Evolutionary conservation across 1,140 invertebrate genomes (phyloP), one percentile per base, ranked within the genome.

Genomic region (Ylistrum balloti): DNA sequence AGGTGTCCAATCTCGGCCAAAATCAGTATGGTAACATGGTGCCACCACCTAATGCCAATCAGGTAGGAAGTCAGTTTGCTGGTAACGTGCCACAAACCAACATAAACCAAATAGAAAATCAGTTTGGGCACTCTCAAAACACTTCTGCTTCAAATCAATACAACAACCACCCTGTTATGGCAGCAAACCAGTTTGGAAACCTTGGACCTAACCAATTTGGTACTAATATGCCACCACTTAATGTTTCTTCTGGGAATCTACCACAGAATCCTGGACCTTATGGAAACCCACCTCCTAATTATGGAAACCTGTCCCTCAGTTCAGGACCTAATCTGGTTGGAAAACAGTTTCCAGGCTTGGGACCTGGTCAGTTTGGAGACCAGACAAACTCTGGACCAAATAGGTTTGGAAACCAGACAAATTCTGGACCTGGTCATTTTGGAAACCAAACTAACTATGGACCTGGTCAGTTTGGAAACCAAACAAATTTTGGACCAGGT

Each of bases 121-220:
- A n/a, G 28, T 28, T 74, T 28, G 56, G 22, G 3, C 9, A 74
- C 7, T 2, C 56, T 45, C 22, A 0, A 28, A 74, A 74, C n/a
- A 22, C 56, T 38, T 7, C 13, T 38, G 35, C 35, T 38, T 38
- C 13, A 38, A 38, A 38, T 38, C 35, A 38, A 74, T 74, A 28
- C 56, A 74, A 74, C 56, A 74, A 74, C 22, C 13, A 10, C 2
- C 13, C 45, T 48, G 45, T 13, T 2, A 9, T 48, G 45, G 45
- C 13, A 20, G 13, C 20, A 1, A 48, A 48, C 45, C 56, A 74
- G 56, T n/a, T 28, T n/a, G 56, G 56, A n/a, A 74, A 74, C 56
- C 56, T 74, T 74, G 56, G 56, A 28, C 56, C 56, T 74, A 74
- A n/a, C n/a, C 56, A 74, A n/a, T 74, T 74, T 74, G 56, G 56